A percentile compares a stretch with the other conserved stretches of the same genome.
phyloP scores from a whole-genome alignment of 2,113 vertebrate genomes.

The Spea bombifrons region DNA sequence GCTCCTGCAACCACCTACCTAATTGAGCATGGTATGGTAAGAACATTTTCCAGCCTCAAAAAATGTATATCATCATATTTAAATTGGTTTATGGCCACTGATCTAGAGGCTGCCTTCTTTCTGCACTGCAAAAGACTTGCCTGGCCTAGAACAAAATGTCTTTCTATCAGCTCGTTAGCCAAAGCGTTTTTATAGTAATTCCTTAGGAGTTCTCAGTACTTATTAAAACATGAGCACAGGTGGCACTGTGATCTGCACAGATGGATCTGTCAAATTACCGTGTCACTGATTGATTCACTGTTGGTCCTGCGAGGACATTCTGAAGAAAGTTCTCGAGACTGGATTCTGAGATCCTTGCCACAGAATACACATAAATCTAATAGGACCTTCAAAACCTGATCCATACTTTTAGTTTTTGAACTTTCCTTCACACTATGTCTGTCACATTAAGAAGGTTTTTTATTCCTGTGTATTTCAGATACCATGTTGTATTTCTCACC shows the following conservation, averaged over 20 bases:
- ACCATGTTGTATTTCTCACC: slow-evolving; percentile 3
- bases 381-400: not conserved
- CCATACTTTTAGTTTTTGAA: not conserved
- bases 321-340: not conserved
- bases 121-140: too few species aligned
- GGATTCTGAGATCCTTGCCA: not conserved
- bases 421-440: not conserved
- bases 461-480: not conserved
- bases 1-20: too few species aligned
- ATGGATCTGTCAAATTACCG: not conserved
- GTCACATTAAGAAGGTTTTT: not conserved
- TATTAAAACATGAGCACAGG: too few species aligned
- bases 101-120: too few species aligned
- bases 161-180: too few species aligned
- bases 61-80: too few species aligned
- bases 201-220: too few species aligned
- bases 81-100: too few species aligned
- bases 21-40: too few species aligned
- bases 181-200: too few species aligned
- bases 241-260: not conserved
- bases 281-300: not conserved
- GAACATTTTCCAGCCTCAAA: too few species aligned
- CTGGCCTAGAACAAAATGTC: too few species aligned
- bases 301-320: not conserved
- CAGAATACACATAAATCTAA: not conserved